These are phyloP conservation scores for Eonycteris spelaea DNA, from an alignment of 2,113 vertebrate genomes.

Conservation along the genomic window DNA sequence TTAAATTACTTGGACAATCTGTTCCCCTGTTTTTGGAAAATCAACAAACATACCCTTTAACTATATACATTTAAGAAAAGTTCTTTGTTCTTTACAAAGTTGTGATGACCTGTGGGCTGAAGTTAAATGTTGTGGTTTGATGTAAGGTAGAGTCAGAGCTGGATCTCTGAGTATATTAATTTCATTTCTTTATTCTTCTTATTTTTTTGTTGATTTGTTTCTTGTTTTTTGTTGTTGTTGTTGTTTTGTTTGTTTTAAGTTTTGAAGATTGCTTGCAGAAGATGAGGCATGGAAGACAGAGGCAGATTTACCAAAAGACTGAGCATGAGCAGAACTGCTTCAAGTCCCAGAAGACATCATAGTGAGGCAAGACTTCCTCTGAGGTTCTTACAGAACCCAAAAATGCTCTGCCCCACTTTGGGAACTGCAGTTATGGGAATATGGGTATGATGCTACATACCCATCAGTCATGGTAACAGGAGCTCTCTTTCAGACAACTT, in stretches of 20 bases:
- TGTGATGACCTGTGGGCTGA: neutral
- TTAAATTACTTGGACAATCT: neutral
- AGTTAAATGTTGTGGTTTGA: neutral
- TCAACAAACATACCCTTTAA: neutral
- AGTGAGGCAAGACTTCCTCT: neutral
- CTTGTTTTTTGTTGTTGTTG: neutral
- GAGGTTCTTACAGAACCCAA: neutral
- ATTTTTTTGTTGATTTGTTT: neutral
- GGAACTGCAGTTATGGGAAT: neutral
- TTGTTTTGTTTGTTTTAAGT: neutral
- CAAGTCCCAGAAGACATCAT: neutral
- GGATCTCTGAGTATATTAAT: neutral
- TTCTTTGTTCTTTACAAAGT: neutral
- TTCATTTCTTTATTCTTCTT: neutral
- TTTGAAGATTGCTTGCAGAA: neutral
- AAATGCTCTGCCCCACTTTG: neutral
- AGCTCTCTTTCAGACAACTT: neutral
- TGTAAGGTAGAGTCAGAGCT: neutral
- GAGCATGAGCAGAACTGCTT: neutral
- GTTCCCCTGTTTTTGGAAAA: neutral
- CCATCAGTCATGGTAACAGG: neutral
- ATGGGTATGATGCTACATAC: fast-evolving
- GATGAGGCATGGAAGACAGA: neutral
- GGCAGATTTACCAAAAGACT: neutral
- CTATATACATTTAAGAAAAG: neutral